phyloP scores from a whole-genome alignment of 2,888 invertebrate genomes.

The Zootermopsis nevadensis region DNA sequence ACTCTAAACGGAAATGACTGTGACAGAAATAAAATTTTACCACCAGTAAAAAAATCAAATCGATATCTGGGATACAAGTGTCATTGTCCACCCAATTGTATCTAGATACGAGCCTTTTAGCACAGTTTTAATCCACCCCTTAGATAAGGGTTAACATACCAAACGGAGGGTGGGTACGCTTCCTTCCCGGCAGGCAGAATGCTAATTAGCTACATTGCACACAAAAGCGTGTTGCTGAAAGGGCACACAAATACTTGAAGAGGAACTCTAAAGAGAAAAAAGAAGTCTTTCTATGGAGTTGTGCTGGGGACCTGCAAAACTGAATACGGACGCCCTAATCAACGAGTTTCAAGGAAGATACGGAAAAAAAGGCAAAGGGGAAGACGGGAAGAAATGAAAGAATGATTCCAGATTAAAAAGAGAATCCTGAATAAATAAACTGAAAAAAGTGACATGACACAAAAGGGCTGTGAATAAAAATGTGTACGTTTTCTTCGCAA shows the following conservation, averaged over 20 bases:
- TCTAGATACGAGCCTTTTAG: neutral
- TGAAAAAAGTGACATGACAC: constrained; percentile 32
- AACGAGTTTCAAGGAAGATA: constrained; percentile 16
- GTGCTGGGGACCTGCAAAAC: constrained; percentile 15
- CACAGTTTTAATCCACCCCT: neutral
- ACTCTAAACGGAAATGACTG: too few relatives aligned
- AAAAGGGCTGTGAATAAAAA: constrained; percentile 2
- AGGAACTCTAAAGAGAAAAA: neutral
- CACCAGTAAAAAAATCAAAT: neutral
- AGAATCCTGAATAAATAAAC: constrained; percentile 23
- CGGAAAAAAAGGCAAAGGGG: neutral
- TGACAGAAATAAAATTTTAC: too few relatives aligned
- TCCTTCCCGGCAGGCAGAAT: constrained; percentile 16
- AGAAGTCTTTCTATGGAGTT: neutral
- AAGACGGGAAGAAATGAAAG: neutral
- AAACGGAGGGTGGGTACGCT: neutral
- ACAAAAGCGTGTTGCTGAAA: constrained; percentile 10
- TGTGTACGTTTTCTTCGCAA: neutral
- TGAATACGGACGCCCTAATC: constrained; percentile 32
- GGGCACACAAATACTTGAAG: constrained; percentile 12
- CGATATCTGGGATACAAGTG: neutral
- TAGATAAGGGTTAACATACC: neutral
- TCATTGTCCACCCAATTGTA: constrained; percentile 18
- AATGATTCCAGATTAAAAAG: constrained; percentile 18
- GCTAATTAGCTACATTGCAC: constrained; percentile 32